Evolutionary conservation across 2,113 vertebrate genomes (phyloP).

Genomic region (Melierax canorus): DNA sequence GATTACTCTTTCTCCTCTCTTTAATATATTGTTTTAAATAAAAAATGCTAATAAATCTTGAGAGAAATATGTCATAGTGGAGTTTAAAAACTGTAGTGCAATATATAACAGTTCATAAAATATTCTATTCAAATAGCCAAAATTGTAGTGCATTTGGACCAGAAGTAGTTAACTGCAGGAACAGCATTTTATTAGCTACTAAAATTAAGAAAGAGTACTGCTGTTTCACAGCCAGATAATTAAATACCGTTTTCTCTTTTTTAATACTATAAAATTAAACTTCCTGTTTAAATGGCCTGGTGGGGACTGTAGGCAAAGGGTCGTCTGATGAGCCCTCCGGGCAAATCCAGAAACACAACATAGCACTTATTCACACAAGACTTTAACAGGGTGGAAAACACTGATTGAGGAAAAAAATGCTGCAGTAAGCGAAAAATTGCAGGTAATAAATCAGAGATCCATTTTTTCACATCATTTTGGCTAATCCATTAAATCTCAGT

Average conservation of each 20-base stretch:
- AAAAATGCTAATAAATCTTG: conserved; percentile 83
- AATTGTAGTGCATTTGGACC: conserved; percentile 71
- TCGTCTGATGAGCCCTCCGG: conserved; percentile 70
- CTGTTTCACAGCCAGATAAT: conserved; percentile 85
- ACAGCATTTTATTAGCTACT: conserved; percentile 81
- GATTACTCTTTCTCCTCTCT: conserved; percentile 75
- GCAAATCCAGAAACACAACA: conserved; percentile 73
- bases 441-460: conserved; percentile 82
- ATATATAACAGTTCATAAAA: conserved; percentile 85
- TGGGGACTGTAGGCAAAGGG: conserved; percentile 71
- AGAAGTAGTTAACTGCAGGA: conserved; percentile 80
- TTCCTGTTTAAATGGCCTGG: conserved; percentile 83
- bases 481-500: conserved; percentile 83
- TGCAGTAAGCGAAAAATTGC: conserved; percentile 77
- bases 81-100: conserved; percentile 78
- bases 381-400: conserved; percentile 67
- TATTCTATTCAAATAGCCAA: conserved; percentile 73
- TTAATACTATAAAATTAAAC: conserved; percentile 87
- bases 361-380: conserved; percentile 76
- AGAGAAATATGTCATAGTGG: conserved; percentile 80
- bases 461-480: conserved; percentile 77
- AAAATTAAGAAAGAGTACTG: conserved; percentile 83
- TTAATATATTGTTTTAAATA: conserved; percentile 87
- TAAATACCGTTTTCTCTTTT: conserved; percentile 82
- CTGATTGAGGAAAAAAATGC: conserved; percentile 61